A percentile compares a stretch with the other conserved stretches of the same genome.
phyloP scores from a whole-genome alignment of 2,113 vertebrate species.

The Melanerpes aurifrons region DNA sequence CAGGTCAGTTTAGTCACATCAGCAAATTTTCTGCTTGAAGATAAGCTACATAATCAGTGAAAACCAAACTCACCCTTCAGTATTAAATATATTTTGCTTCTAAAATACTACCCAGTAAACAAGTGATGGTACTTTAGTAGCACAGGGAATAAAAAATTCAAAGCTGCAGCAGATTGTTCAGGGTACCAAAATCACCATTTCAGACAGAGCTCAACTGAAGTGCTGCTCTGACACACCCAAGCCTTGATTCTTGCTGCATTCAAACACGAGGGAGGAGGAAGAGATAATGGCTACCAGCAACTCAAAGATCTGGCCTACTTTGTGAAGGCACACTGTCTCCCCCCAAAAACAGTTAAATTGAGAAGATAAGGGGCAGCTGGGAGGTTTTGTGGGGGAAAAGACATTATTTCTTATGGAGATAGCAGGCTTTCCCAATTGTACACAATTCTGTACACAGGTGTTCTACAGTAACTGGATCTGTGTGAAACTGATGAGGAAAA shows the following conservation, averaged over 20 bases:
- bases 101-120: background rate
- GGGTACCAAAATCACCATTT: background rate
- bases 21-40: background rate
- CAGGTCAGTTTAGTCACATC: background rate
- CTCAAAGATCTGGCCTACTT: background rate
- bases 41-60: background rate
- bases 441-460: background rate
- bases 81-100: background rate
- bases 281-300: background rate
- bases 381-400: background rate
- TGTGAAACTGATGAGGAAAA: background rate
- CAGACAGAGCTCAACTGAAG: background rate
- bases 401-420: background rate
- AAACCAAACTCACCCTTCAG: background rate
- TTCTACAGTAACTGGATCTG: background rate
- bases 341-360: background rate
- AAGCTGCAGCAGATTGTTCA: background rate
- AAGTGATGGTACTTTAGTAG: background rate
- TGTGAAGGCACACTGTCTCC: background rate
- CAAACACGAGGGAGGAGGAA: background rate
- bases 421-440: background rate
- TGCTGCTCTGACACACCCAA: fast-evolving
- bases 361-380: background rate
- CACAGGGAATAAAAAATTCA: background rate
- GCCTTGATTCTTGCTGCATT: background rate